Base-by-base conservation (phyloP, 2,113 vertebrate genomes). In the Illadopsis cleaveri region DNA sequence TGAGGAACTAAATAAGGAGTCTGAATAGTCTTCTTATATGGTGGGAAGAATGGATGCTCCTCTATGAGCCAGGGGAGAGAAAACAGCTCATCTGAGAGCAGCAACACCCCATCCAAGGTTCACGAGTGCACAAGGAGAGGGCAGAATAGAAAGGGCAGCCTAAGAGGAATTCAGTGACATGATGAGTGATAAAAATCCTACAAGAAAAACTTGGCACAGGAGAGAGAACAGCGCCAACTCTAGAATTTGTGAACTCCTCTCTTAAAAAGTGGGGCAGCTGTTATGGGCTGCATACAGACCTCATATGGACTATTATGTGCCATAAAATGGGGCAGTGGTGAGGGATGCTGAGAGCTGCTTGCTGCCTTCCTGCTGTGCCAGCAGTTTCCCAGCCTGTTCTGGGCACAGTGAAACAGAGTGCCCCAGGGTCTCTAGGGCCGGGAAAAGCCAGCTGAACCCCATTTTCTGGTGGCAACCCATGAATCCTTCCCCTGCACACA, bases 401-500 rank as follows among this genome's bases (percentile, higher is more conserved):
- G 11, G 72, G 44, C 83, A 71, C 35, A 13, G 10, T 5, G n/a
- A 1, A 4, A 35, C 9, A 0, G 2, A 78, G 33, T 66, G 5
- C 8, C 62, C 27, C 38, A 24, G 27, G 28, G 8, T 69, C 51
- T 65, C 0, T 3, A 62, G 53, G 35, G 33, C 35, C 50, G 61
- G 85, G 33, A 37, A 14, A 42, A 78, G 47, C 18, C 93, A 96
- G 71, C 38, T 89, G 92, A 79, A 17, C 72, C 79, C 82, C 40
- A 0, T 84, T 90, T 86, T 90, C 56, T 88, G 60, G 92, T 86
- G 85, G 42, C 86, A 83, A 64, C 33, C 60, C 72, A 30, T 19
- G 73, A 80, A 60, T 48, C 76, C 72, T 83, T 62, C 30, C 82
- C 80, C 81, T 92, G 87, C 82, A 75, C 79, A 81, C 44, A 8